phyloP scores from a whole-genome alignment of 2,113 vertebrate genomes.

The Meleagris gallopavo region DNA sequence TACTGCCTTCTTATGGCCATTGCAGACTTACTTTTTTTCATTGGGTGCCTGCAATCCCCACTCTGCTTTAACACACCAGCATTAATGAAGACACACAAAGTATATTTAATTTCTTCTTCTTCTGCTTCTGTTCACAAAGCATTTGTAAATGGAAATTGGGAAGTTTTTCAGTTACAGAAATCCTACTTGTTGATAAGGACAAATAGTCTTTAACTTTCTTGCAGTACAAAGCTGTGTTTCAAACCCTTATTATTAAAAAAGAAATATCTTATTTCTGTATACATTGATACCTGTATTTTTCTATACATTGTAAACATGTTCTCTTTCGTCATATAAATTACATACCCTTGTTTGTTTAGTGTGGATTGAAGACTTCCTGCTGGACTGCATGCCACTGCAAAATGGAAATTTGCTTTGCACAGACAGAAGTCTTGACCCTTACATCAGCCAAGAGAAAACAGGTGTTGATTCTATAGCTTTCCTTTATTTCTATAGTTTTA shows the following conservation, averaged over 20 bases:
- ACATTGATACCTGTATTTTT: accelerated
- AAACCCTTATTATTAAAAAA: not conserved
- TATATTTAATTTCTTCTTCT: not conserved
- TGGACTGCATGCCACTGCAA: not conserved
- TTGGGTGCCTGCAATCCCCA: not conserved
- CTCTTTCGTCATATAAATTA: not conserved
- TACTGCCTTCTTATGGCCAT: not conserved
- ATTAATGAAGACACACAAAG: accelerated
- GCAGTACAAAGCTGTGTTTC: not conserved
- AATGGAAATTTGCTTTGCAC: not conserved
- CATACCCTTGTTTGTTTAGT: not conserved
- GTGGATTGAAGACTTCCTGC: not conserved
- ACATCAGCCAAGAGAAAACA: not conserved
- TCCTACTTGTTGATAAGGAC: not conserved
- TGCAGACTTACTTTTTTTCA: not conserved
- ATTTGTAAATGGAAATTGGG: not conserved
- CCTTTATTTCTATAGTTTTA: not conserved
- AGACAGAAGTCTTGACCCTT: not conserved
- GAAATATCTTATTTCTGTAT: not conserved
- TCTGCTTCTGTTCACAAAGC: not conserved
- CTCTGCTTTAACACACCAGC: not conserved
- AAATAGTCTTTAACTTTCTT: not conserved
- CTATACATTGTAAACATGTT: not conserved
- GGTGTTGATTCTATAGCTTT: not conserved
- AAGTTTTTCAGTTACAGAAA: not conserved